Conservation (phyloP, 2,113 vertebrate genomes). For the Scartelaos histophorus region DNA sequence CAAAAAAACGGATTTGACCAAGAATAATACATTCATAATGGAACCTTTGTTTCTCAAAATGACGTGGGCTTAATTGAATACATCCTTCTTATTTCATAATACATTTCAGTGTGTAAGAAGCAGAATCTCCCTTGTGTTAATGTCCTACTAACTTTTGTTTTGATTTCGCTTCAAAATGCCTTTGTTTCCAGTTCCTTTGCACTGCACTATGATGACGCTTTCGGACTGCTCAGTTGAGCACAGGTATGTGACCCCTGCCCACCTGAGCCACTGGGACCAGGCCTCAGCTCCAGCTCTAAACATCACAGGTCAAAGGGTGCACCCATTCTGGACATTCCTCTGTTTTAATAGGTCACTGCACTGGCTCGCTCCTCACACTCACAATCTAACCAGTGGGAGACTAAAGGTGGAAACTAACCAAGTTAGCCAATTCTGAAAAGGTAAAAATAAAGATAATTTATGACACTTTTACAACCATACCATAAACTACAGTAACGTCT, state of each 20-base stretch:
- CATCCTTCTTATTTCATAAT: not conserved
- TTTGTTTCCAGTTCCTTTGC: slow-evolving; percentile 26
- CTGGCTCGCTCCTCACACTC: slow-evolving; percentile 32
- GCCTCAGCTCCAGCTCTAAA: slow-evolving; percentile 44
- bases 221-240: slow-evolving; percentile 38
- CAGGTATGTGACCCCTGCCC: slow-evolving; percentile 47
- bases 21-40: no score
- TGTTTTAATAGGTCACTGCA: slow-evolving; percentile 72
- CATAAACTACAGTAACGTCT: not conserved
- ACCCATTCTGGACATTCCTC: slow-evolving; percentile 65
- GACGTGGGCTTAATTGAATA: not conserved
- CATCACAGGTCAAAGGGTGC: slow-evolving; percentile 63
- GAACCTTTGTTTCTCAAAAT: no score
- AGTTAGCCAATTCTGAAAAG: not conserved
- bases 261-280: slow-evolving; percentile 11
- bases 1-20: no score
- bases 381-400: not conserved
- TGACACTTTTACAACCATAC: not conserved
- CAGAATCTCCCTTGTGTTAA: slow-evolving; percentile 21
- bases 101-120: not conserved
- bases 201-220: slow-evolving; percentile 1
- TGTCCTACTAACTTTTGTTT: slow-evolving; percentile 44
- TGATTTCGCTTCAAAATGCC: slow-evolving; percentile 16
- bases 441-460: slow-evolving; percentile 2
- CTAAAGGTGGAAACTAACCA: not conserved